phyloP scores from a whole-genome alignment of 2,888 invertebrate species.

The Tenthredo distinguenda region DNA sequence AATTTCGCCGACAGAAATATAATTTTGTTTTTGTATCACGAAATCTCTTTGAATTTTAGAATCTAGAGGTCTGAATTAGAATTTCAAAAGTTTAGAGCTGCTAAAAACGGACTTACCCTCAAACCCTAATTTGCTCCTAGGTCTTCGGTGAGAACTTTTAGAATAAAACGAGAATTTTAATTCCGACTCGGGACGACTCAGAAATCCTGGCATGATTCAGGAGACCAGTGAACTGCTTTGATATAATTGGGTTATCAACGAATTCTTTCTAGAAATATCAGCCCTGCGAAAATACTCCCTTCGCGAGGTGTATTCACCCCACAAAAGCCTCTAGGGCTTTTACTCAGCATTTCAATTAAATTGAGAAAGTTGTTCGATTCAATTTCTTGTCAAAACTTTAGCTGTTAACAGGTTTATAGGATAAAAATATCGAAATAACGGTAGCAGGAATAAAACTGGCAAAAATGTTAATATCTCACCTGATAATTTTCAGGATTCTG shows the following conservation, averaged over 20 bases:
- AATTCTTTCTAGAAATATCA: neutral
- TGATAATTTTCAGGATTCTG: neutral
- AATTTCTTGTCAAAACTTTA: neutral
- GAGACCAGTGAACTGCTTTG: neutral
- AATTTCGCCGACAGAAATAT: too few relatives aligned
- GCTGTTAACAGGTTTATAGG: conserved; percentile 6
- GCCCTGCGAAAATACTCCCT: neutral
- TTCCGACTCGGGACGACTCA: neutral
- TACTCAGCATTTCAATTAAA: conserved; percentile 5
- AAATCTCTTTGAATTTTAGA: too few relatives aligned
- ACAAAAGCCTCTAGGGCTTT: neutral
- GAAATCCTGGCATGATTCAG: neutral
- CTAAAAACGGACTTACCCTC: too few relatives aligned
- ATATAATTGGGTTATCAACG: neutral
- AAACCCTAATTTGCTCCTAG: too few relatives aligned
- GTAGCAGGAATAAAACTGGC: neutral
- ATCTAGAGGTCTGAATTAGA: too few relatives aligned
- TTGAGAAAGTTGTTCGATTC: conserved; percentile 9
- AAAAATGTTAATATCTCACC: neutral
- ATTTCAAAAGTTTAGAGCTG: too few relatives aligned
- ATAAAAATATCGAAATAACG: neutral
- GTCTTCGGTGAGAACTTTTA: too few relatives aligned
- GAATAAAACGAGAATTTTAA: too few relatives aligned
- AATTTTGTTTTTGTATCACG: too few relatives aligned
- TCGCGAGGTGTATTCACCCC: neutral